Evolutionary conservation across 92 coral and sea anemone species (phyloP), one percentile per base, ranked within the genome.

Genomic region (Palythoa grandiflora): DNA sequence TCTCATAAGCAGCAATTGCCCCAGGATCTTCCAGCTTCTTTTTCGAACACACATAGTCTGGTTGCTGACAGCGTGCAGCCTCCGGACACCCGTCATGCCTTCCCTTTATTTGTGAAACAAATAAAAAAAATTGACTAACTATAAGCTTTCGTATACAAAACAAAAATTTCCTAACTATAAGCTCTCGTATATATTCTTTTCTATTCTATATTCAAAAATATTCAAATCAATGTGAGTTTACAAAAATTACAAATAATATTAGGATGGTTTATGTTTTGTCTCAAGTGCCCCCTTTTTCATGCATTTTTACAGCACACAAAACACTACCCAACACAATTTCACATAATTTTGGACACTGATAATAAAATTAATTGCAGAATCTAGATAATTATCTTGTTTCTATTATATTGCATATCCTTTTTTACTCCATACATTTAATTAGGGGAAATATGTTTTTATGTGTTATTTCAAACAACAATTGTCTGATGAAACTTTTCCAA

Each of bases 11-110:
- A n/a, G n/a, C n/a, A n/a, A n/a, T n/a, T n/a, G n/a, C n/a, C n/a
- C n/a, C n/a, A n/a, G n/a, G n/a, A n/a, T 71, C 76, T 71, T 38
- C 47, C 19, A 71, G 19, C 75, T 71, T 71, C 72, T 21, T 71
- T 71, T 71, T 71, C 1, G 75, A 71, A 38, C 76, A 71, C 51
- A 71, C 51, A 38, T 36, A 71, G 28, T 17, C 76, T 1, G 50
- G 76, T 71, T 71, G 51, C 50, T 71, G 76, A 12, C 50, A 71
- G 47, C 76, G 47, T 71, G 76, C 76, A 38, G 15, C 76, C 76
- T 71, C 47, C 0, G 76, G 51, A 36, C 50, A 71, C 52, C 20
- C 76, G 1, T 71, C 76, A 10, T 71, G 76, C 37, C 20, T 71
- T 71, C 51, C 76, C 19, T 71, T 10, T 2, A 38, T 38, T 71